Base-by-base conservation (phyloP, 2,797 vertebrate genomes). In the Chiroxiphia lanceolata region DNA sequence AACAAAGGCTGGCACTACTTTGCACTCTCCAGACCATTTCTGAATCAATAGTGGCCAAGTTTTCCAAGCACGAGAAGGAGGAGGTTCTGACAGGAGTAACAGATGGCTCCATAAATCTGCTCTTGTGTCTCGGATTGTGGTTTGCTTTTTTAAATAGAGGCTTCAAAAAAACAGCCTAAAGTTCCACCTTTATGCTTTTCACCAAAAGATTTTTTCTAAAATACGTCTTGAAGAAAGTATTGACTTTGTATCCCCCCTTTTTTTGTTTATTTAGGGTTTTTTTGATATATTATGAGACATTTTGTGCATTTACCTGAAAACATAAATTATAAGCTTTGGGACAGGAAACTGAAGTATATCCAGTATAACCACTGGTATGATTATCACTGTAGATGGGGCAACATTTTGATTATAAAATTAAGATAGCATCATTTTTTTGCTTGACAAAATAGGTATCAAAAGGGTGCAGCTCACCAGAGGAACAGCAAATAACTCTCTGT, bases 291-390 rank as follows among this genome's bases (percentile, higher is more conserved):
- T 69, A 10, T 93, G 34, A 90, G 75, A 6, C 45, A 20, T 50
- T 91, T 75, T 76, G 23, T 71, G 64, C 53, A 53, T 92, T 94
- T 71, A 27, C 34, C 59, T 83, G 63, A 64, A 89, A 89, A 79
- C 1, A 1, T 45, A 61, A 75, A 21, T 53, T 47, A 87, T 59
- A 44, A 90, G 76, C 33, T 64, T 15, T 25, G 10, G 40, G 42
- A 51, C 57, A 59, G 51, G 59, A 93, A 80, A n/a, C 53, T 40
- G 12, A 91, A 93, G 25, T 48, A 20, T 15, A 71, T 12, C n/a
- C 40, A 6, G 2, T 61, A 4, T 27, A 61, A 26, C 19, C 26
- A 31, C 0, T 1, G 4, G 3, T 45, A 26, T 34, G 53, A 36
- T 75, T 84, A 36, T n/a, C 12, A 6, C 5, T 77, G 16, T 47